Evolutionary conservation across 2,888 invertebrate genomes (phyloP), one percentile per base, ranked within the genome.

Genomic region (Drosophila histrio): DNA sequence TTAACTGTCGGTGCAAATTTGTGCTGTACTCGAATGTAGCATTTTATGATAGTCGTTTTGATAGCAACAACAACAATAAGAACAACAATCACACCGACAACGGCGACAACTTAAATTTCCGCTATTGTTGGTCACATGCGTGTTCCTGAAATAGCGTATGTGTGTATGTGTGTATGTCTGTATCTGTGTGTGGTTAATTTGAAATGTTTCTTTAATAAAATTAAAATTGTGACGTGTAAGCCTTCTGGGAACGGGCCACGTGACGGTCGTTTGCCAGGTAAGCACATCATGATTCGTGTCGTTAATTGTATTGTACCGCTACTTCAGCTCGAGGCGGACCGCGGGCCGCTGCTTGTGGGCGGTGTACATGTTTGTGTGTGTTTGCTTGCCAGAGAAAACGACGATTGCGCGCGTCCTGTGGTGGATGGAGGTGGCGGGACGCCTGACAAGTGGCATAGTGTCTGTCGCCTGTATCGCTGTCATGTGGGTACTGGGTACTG

Each of bases 221-320:
- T 89, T 89, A 88, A 88, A 89, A 83, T 89, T 89, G 84, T 86
- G 87, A 88, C 89, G 80, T 89, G 90, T 88, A 87, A 89, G 87
- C 80, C 91, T 90, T 88, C 89, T 89, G 90, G 91, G 91, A 91
- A 90, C 88, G 77, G 50, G 89, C 82, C 91, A 91, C 91, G 91
- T 91, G 91, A 89, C 91, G 87, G 90, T 88, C 90, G 89, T 87
- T 85, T 85, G 91, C 77, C 90, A 90, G 90, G 89, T 88, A 89
- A 90, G 85, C 88, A 86, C 88, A 89, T 87, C 87, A 89, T 73
- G 87, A 88, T 89, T 91, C 90, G 91, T 91, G 91, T 84, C 88
- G 90, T 87, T 91, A 91, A 91, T 91, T 91, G 88, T 87, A 88
- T 88, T 89, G 89, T 75, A 65, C 68, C 73, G 57, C 54, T 56